Evolutionary conservation across 2,888 invertebrate genomes (phyloP).

Genomic region (Abrostola tripartita): DNA sequence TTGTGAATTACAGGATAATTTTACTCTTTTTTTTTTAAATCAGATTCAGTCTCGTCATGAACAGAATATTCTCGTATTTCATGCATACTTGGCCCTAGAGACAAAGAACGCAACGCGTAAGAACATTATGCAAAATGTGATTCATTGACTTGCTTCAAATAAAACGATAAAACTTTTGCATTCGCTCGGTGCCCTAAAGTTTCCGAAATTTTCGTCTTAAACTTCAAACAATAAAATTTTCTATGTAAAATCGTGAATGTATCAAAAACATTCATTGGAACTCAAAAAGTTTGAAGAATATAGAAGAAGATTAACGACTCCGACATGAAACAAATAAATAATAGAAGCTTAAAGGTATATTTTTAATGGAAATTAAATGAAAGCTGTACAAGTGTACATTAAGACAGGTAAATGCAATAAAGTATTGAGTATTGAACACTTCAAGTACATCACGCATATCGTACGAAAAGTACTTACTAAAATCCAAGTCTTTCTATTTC

Average conservation of each 20-base stretch:
- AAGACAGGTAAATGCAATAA: too few relatives aligned
- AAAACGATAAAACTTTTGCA: conserved; percentile 38
- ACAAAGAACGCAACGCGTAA: conserved; percentile 17
- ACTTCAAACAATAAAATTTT: conserved; percentile 43
- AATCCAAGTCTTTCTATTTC: background rate
- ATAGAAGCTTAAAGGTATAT: too few relatives aligned
- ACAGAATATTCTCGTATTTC: too few relatives aligned
- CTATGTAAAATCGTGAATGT: conserved; percentile 28
- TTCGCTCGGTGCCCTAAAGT: conserved; percentile 30
- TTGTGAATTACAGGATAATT: too few relatives aligned
- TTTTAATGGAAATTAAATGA: too few relatives aligned
- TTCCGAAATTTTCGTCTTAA: conserved; percentile 38
- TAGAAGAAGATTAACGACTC: background rate
- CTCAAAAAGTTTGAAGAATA: conserved; percentile 7
- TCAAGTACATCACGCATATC: background rate
- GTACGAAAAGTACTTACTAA: background rate
- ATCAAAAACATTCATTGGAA: conserved; percentile 24
- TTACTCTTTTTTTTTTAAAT: too few relatives aligned
- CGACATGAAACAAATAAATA: background rate
- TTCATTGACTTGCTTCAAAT: conserved; percentile 53
- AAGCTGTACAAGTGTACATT: too few relatives aligned
- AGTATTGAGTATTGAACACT: too few relatives aligned
- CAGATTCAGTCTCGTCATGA: background rate
- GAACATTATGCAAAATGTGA: conserved; percentile 30
- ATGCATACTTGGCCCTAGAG: background rate